phyloP scores from a whole-genome alignment of 2,113 vertebrate genomes.

The Nasalis larvatus region DNA sequence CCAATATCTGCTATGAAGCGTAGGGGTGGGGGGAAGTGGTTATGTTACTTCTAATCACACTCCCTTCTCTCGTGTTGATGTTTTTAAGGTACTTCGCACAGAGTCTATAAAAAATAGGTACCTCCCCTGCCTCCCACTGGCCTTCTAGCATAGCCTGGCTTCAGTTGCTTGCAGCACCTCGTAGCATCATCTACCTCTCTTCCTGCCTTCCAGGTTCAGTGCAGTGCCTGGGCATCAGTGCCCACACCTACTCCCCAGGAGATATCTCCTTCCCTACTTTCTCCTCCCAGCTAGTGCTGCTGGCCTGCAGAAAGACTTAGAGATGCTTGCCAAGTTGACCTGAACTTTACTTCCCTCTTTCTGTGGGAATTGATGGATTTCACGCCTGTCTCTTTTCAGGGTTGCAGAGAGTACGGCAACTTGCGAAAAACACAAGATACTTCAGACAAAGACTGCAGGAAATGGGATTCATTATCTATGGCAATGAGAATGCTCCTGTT shows the following conservation, averaged over 20 bases:
- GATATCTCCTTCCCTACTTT: neutral
- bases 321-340: neutral
- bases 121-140: neutral
- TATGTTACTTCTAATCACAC: neutral
- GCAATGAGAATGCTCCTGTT: constrained; percentile 92
- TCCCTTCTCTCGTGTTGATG: neutral
- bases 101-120: neutral
- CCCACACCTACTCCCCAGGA: neutral
- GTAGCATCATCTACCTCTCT: neutral
- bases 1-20: neutral
- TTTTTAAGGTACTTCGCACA: neutral
- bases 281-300: neutral
- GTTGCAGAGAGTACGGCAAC: constrained; percentile 86
- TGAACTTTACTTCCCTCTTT: constrained; percentile 15
- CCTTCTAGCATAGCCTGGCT: neutral
- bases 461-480: constrained; percentile 96
- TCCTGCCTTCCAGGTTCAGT: neutral
- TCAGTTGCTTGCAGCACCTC: neutral
- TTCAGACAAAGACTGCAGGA: constrained; percentile 90
- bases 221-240: neutral
- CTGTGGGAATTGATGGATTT: constrained; percentile 46
- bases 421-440: constrained; percentile 92
- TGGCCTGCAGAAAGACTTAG: neutral
- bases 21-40: neutral
- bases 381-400: constrained; percentile 84